Evolutionary conservation across 2,888 invertebrate genomes (phyloP), one percentile per base, ranked within the genome.

Genomic region (Sarcophaga rosellei): DNA sequence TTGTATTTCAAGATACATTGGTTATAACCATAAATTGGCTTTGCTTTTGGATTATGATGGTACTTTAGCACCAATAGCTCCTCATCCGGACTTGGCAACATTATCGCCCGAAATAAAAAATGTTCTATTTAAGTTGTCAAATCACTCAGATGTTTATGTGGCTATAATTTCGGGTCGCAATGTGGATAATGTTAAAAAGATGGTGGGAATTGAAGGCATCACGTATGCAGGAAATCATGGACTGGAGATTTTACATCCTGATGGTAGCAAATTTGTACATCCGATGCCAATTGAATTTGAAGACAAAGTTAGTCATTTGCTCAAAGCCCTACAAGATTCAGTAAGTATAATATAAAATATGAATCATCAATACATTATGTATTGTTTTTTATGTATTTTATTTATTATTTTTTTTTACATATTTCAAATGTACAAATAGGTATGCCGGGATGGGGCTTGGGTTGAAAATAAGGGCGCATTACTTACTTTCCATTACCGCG

Each of bases 181-280:
- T 90, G 97, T 97, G 4, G 96, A 97, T 89, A 97, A 97, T 91
- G 97, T 98, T 0, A 97, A 97, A 91, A 95, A 96, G 89, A 98
- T 97, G 97, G 98, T 98, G 70, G 97, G 97, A 20, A 97, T 98
- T 86, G 97, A 97, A 89, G 97, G 97, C 84, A 97, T 98, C 84
- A 98, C 98, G 0, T 98, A 98, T 91, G 98, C 98, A 0, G 98
- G 98, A 53, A 97, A 96, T 93, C 97, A 98, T 91, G 98, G 97
- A 0, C 92, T 98, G 85, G 97, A 98, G 94, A 97, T 98, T 90
- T 93, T 97, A 15, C 98, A 98, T 92, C 97, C 98, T 0, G 98
- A 98, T 90, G 97, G 97, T 79, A 97, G 97, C 90, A 97, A 96
- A 93, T 98, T 98, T 91, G 97, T 97, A 0, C 97, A 97, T 93